phyloP scores from a whole-genome alignment of 2,888 invertebrate species.

The Proisotoma minuta region DNA sequence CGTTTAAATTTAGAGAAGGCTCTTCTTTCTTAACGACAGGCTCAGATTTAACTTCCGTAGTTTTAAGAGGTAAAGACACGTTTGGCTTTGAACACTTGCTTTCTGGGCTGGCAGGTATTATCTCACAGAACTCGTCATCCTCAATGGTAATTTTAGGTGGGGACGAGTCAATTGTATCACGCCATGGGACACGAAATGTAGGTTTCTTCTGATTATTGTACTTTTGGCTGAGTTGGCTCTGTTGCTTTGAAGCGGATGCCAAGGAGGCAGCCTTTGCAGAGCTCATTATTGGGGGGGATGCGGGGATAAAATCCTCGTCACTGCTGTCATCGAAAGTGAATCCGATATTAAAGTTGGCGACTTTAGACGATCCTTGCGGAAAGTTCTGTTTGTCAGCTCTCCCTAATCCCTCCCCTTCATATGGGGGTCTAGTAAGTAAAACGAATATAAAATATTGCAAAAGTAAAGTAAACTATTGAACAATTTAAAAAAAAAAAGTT shows the following conservation, averaged over 20 bases:
- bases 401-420: too few relatives aligned
- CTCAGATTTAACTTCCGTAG: neutral
- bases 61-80: neutral
- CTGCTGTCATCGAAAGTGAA: constrained; percentile 28
- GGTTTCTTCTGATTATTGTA: neutral
- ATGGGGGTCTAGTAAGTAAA: too few relatives aligned
- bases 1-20: too few relatives aligned
- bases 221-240: neutral
- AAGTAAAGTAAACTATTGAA: too few relatives aligned
- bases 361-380: neutral
- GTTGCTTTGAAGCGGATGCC: neutral
- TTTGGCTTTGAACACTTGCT: neutral
- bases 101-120: constrained; percentile 21
- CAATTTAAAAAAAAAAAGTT: too few relatives aligned
- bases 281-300: neutral
- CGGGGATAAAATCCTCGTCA: constrained; percentile 17
- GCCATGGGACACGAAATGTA: neutral
- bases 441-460: too few relatives aligned
- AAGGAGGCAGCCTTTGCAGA: neutral
- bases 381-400: too few relatives aligned
- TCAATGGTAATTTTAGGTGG: neutral
- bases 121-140: constrained; percentile 9
- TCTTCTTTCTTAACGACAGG: neutral
- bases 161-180: too few relatives aligned
- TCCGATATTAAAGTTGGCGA: constrained; percentile 32